These are phyloP conservation scores for Morphnarchus princeps DNA, from an alignment of 2,113 vertebrate species.

Conservation along the genomic window DNA sequence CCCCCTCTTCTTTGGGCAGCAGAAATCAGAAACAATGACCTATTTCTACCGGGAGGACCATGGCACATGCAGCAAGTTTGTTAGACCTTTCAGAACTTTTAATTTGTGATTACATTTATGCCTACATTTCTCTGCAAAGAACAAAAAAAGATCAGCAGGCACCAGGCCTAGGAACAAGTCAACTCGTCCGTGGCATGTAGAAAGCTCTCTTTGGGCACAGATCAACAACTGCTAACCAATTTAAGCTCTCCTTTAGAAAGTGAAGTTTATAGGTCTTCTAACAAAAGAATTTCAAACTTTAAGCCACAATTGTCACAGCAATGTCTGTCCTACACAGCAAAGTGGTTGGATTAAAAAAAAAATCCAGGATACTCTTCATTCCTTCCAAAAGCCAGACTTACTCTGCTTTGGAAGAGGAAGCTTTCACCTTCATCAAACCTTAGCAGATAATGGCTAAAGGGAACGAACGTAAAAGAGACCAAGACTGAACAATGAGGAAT, in stretches of 20 bases:
- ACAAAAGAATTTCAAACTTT: not conserved
- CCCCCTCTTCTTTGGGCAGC: not conserved
- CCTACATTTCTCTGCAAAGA: not conserved
- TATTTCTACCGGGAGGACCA: not conserved
- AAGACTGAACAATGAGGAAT: not conserved
- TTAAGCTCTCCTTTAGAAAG: not conserved
- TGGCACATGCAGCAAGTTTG: not conserved
- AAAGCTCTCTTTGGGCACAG: not conserved
- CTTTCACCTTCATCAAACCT: not conserved
- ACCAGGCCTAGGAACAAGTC: not conserved
- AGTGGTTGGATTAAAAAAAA: not conserved
- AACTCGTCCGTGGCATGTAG: accelerated
- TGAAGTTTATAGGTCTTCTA: not conserved
- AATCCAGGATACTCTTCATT: not conserved
- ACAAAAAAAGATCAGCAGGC: not conserved
- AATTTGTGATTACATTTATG: not conserved
- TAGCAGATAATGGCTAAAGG: not conserved
- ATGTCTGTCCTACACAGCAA: not conserved
- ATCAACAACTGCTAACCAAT: not conserved
- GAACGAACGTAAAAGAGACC: not conserved
- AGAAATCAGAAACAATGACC: not conserved
- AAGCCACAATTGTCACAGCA: not conserved
- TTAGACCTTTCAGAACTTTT: not conserved
- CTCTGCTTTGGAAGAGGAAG: not conserved
- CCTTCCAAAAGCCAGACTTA: not conserved